These are phyloP conservation scores for Gobio gobio DNA, from an alignment of 2,113 vertebrate species.

Conservation along the genomic window DNA sequence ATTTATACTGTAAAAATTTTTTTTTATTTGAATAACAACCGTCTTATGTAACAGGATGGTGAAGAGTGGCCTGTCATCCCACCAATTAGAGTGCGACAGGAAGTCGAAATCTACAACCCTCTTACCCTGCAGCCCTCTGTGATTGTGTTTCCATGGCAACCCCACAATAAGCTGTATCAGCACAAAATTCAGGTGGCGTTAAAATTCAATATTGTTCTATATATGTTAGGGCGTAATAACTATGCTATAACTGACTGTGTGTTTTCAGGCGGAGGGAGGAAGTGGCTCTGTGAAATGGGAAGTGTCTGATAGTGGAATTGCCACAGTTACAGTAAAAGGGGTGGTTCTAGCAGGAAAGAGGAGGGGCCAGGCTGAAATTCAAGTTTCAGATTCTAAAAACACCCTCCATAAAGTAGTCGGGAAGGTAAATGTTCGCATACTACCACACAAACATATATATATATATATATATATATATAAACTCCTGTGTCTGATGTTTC, in stretches of 20 bases:
- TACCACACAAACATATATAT: not conserved
- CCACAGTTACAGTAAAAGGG: constrained; percentile 74
- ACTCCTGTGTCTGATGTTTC: not conserved
- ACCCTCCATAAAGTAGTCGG: constrained; percentile 65
- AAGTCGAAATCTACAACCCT: constrained; percentile 71
- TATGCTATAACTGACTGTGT: not conserved
- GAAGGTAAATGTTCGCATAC: constrained; percentile 56
- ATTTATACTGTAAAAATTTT: not conserved
- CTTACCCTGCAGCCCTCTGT: constrained; percentile 64
- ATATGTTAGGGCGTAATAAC: constrained; percentile 1
- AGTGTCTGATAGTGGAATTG: constrained; percentile 74
- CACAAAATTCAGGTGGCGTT: constrained; percentile 65
- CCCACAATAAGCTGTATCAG: constrained; percentile 59
- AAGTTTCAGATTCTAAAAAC: constrained; percentile 70
- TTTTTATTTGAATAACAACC: not conserved
- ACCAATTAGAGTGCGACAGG: constrained; percentile 68
- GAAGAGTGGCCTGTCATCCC: constrained; percentile 42
- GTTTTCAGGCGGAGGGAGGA: constrained; percentile 69
- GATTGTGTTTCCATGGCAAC: constrained; percentile 78
- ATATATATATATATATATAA: too few relatives aligned
- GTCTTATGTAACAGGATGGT: constrained; percentile 51
- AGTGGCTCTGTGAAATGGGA: constrained; percentile 74
- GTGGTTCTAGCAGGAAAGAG: constrained; percentile 64
- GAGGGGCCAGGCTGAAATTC: constrained; percentile 60
- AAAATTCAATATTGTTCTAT: not conserved